Percentiles rank a stretch among this genome's conserved stretches.
Conservation (phyloP, 2,797 vertebrate species). For the Gobio occitaniae region DNA sequence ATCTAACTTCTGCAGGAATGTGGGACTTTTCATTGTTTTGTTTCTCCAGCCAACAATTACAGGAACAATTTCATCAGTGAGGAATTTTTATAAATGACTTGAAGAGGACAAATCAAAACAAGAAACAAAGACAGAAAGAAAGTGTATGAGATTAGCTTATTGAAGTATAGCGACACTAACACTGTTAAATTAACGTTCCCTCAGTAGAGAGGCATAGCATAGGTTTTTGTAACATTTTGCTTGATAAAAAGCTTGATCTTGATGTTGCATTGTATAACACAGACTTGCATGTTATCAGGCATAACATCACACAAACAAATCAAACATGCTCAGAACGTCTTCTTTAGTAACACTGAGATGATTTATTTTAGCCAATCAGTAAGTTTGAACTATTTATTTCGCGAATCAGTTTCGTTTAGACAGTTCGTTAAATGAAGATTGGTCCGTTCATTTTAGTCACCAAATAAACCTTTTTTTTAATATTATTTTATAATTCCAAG, state of each 20-base stretch:
- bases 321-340: background rate
- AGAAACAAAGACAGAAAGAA: background rate
- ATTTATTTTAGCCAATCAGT: background rate
- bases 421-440: background rate
- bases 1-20: constrained; percentile 67
- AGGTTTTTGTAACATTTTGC: background rate
- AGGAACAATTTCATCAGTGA: constrained; percentile 73
- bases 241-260: background rate
- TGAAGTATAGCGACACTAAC: background rate
- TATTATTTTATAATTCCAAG: background rate
- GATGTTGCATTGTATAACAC: background rate
- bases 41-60: constrained; percentile 69
- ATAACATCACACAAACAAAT: background rate
- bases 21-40: constrained; percentile 69
- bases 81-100: constrained; percentile 62
- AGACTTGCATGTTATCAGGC: background rate
- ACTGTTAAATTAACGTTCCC: background rate
- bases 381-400: background rate
- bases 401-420: background rate
- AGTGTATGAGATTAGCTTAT: background rate
- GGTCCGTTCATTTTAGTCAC: background rate
- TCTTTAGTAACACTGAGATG: background rate
- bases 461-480: background rate
- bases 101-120: constrained; percentile 20
- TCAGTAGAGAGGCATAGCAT: background rate